Base-by-base conservation (phyloP, 1,140 invertebrate species). In the Spodoptera litura region DNA sequence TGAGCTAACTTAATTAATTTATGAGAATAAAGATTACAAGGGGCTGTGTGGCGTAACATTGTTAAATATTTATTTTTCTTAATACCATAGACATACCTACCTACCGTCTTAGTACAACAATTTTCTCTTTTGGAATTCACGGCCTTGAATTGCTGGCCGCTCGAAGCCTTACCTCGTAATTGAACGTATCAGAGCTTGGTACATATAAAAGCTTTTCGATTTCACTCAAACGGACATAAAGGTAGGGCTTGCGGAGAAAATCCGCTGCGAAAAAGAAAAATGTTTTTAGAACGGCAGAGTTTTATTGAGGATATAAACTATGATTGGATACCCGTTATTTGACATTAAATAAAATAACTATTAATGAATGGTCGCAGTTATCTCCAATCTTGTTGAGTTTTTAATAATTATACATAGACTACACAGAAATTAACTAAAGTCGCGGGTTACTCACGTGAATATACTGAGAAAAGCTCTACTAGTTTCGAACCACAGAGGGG, bases 1-100 rank as follows among this genome's bases (percentile, higher is more conserved):
- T 62, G 73, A 62, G 55, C 62, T 52, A 53, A 58, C 55, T 76
- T 79, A 80, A 80, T 76, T 71, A 80, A 80, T 80, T 80, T 80
- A 80, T 68, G 79, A 44, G 72, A 52, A 62, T 44, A 38, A 53
- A 76, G 72, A 80, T 80, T 80, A 80, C 52, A 44, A 58, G 20
- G 53, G 53, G 55, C 44, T 59, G 73, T 59, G 73, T 66, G 64
- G 53, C 53, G 73, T 53, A 25, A 53, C 64, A 62, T 74, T 74
- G 25, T 75, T 49, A 75, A 75, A 75, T 64, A 64, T 74, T 52
- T 74, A 59, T 75, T 53, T 75, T 62, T 75, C 59, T 75, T 75
- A 62, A 55, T 49, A 73, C 56, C 56, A 2, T 51, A 59, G 49
- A 9, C 9, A 49, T 73, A 44, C 38, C 38, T 44, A 44, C 38